phyloP scores from a whole-genome alignment of 2,888 invertebrate genomes.

The Aspidiotus rigidus region DNA sequence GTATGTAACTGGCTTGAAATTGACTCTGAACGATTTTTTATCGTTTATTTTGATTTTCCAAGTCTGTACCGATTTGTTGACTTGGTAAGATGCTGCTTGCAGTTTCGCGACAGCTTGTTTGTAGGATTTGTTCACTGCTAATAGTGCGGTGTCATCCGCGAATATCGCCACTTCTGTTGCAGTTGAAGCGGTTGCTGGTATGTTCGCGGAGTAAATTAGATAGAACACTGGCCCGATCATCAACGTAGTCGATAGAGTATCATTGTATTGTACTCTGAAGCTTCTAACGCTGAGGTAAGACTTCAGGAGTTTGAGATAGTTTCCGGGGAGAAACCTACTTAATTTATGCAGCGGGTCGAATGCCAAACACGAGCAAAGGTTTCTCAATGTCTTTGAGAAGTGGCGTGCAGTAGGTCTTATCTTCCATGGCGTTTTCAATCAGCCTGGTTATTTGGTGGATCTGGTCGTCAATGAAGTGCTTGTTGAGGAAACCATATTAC shows the following conservation, averaged over 20 bases:
- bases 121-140: neutral
- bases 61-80: neutral
- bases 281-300: constrained; percentile 1
- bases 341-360: neutral
- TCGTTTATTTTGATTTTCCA: neutral
- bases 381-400: neutral
- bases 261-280: constrained; percentile 7
- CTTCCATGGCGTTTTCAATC: no score
- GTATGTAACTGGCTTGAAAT: neutral
- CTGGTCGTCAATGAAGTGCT: no score
- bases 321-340: constrained; percentile 1
- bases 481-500: no score
- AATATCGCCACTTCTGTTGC: neutral
- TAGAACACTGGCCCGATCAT: neutral
- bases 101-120: neutral
- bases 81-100: neutral
- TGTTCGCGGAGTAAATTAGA: neutral
- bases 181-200: neutral
- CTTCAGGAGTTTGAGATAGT: neutral
- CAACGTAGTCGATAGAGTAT: neutral
- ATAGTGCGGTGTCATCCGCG: neutral
- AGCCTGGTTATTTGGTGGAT: no score
- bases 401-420: no score
- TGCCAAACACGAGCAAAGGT: constrained; percentile 5
- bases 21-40: neutral